Base-by-base conservation (phyloP, 2,797 vertebrate genomes). In the Cossypha heuglini region DNA sequence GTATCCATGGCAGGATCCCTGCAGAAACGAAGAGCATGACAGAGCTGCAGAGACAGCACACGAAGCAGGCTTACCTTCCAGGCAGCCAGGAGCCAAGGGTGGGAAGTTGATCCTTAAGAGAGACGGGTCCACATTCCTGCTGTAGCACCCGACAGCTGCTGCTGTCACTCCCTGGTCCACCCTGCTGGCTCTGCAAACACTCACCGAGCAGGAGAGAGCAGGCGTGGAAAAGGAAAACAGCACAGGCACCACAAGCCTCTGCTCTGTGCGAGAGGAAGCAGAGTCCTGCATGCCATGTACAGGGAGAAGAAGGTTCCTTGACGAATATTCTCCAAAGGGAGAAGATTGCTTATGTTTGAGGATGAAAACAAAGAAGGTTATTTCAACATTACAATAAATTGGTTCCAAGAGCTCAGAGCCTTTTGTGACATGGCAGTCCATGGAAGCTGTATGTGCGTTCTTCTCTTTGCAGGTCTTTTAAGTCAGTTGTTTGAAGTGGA, bases 91-190 rank as follows among this genome's bases (percentile, higher is more conserved):
- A 98, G 98, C 90, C 15, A 45, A 75, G 86, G 26, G 45, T 15
- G 25, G 92, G 94, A 98, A 93, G 68, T 76, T 97, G 98, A 98
- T 98, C 97, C 94, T 91, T 95, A 95, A 49, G 91, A 93, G 95
- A 95, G 91, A 93, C 96, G 93, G 92, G 87, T 97, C 96, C 97
- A 90, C 97, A 97, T 98, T 98, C 97, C 96, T 92, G 82, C 95
- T 31, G 73, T 97, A 97, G 98, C 98, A 24, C 42, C 24, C 10
- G 0, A 15, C 96, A 96, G 92, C 94, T 99, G 99, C 96, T 96
- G 94, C 97, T 97, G 98, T 98, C 98, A 67, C 87, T 99, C 98
- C 97, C 94, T 59, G 76, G 94, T 82, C 92, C 96, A 68, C 46
- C 86, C 72, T 20, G n/a, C 84, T 68, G 81, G 95, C 96, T 97